Base-by-base conservation (phyloP, 2,113 vertebrate species). In the Echinops telfairi region DNA sequence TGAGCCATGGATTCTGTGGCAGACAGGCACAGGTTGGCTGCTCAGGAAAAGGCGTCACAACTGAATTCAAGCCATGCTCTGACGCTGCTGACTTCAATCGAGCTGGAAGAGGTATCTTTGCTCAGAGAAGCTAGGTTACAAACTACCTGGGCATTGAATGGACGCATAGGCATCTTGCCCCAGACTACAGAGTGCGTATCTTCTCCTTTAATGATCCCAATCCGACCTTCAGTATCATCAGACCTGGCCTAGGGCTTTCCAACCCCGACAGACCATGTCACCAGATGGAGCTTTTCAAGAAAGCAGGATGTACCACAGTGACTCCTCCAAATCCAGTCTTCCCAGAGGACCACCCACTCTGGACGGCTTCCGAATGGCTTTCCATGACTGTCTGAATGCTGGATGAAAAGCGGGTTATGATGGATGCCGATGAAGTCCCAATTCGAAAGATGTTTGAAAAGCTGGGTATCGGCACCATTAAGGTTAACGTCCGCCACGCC, bases 281-380 rank as follows among this genome's bases (percentile, higher is more conserved):
- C 22, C 99, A 99, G 99, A 98, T 99, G 78, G 99, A 99, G 58
- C 99, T 99, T 98, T 99, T 99, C 98, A 98, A 99, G 97, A 99
- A 99, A 96, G 99, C 99, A 10, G 99, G 99, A 77, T 99, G 99
- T 99, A 99, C 98, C 0, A 97, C 99, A 93, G 97, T 99, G 96
- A 98, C 97, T 81, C 99, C 99, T 62, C 99, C 99, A 20, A 96
- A 96, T 78, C 99, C 99, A 66, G 97, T 99, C 96, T 99, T 99
- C 97, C 99, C 99, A 27, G 99, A 99, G 81, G 98, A 99, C 96
- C 99, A 99, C 95, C 99, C 99, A 0, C 98, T 99, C 93, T 99
- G 99, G 99, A 99, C 99, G 99, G 99, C 99, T 47, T 99, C 99
- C 77, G 99, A 99, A 94, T 99, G 99, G 99, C 98, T 99, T 64